A percentile compares a stretch with the other conserved stretches of the same genome.
These are phyloP conservation scores for Drosophila hawaiiensis DNA, from an alignment of 2,888 invertebrate species.

Conservation along the genomic window DNA sequence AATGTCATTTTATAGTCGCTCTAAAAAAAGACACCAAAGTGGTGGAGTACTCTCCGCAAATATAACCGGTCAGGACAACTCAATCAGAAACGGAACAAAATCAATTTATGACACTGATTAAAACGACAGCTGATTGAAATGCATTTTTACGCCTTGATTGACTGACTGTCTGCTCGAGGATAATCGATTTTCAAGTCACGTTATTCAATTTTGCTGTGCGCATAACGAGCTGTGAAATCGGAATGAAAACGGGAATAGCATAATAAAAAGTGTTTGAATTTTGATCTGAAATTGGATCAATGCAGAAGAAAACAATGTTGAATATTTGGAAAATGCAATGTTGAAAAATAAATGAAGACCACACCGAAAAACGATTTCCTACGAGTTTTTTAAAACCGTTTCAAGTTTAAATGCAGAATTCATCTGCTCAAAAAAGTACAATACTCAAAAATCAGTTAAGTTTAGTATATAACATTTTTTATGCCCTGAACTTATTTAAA, in stretches of 20 bases:
- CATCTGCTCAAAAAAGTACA: neutral
- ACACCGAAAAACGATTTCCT: neutral
- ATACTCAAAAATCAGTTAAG: neutral
- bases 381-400: neutral
- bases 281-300: neutral
- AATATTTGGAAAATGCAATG: neutral
- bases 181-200: slow-evolving; percentile 45
- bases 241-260: neutral
- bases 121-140: slow-evolving; percentile 73
- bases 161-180: slow-evolving; percentile 18
- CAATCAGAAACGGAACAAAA: slow-evolving; percentile 58
- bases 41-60: neutral
- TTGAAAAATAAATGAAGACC: neutral
- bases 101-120: slow-evolving; percentile 71
- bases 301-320: neutral
- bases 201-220: slow-evolving; percentile 34
- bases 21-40: slow-evolving; percentile 19
- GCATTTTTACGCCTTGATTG: slow-evolving; percentile 55
- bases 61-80: slow-evolving; percentile 67
- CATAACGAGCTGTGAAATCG: slow-evolving; percentile 10
- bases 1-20: slow-evolving; percentile 63
- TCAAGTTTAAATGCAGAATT: neutral
- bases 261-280: neutral
- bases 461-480: neutral
- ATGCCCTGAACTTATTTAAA: neutral